Base-by-base conservation (phyloP, 2,113 vertebrate species). In the Regulus satrapa region DNA sequence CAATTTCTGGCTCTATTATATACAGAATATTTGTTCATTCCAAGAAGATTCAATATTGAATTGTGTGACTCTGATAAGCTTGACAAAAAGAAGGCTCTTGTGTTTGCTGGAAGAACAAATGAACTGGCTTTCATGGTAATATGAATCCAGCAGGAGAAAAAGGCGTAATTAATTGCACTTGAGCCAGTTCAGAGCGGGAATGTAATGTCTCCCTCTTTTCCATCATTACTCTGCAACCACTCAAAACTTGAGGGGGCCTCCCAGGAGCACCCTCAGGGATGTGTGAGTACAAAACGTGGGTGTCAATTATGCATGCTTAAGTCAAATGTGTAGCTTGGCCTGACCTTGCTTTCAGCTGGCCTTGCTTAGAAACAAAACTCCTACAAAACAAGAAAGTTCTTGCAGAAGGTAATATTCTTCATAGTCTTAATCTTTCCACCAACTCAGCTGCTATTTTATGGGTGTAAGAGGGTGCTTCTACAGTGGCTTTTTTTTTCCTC, bases 71-170 rank as follows among this genome's bases (percentile, higher is more conserved):
- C 72, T n/a, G 71, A 85, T 96, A 96, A 81, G 63, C 56, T 29
- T 48, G 85, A 90, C 63, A 88, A 93, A 95, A 95, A 64, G 48
- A 75, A 94, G 64, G 45, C 26, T 62, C 49, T 74, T 86, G 36
- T 73, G 72, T 92, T 92, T 90, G 59, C 82, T 93, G 41, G 59
- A 82, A 85, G 81, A 93, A 77, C 71, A 90, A 93, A 94, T 41
- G 38, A n/a, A 8, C 59, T 71, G 68, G 56, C n/a, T 92, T 95
- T 93, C 55, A 38, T 6, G 61, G 82, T 51, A 69, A 55, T 56
- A 10, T 48, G 68, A 79, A 86, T 93, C 40, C 45, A 63, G 59
- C 40, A 83, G 82, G 68, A 94, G 58, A 67, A 96, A 92, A 90
- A 84, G 19, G 28, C 6, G 14, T 59, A 62, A 81, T 92, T 82